Evolutionary conservation across 2,888 invertebrate genomes (phyloP), one percentile per base, ranked within the genome.

Genomic region (Dorcus hopei): DNA sequence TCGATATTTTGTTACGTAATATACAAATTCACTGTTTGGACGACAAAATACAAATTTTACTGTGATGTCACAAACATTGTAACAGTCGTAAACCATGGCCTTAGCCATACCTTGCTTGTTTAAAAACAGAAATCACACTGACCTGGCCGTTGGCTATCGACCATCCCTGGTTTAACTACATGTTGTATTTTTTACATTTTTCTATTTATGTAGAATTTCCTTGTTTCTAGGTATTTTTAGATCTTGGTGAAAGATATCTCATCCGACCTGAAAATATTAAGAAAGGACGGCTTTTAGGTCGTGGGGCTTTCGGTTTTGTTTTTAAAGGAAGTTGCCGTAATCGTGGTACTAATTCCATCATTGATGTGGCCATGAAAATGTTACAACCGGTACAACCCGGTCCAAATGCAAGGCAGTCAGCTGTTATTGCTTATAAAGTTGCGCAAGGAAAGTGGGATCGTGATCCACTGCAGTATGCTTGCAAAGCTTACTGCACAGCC

Each of bases 231-330:
- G 83, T 95, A 42, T 93, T 98, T 67, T 83, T 93, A 63, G 98
- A 98, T 79, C 83, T 97, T 54, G 91, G 91, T 9, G 88, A 90
- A 49, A 83, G 87, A 40, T 86, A 90, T 66, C 83, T 95, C 8
- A 90, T 97, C 9, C 87, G 89, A 65, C 87, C 91, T 61, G 92
- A 93, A 60, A 88, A 90, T 68, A 86, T 99, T 3, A 85, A 88
- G 47, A 83, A 91, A 58, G 89, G 88, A 0, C 83, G 86, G 0
- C 79, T 93, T 52, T 82, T 95, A 39, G 98, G 98, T 0, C 87
- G 97, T n/a, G 99, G 99, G 2, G 97, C 97, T 0, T 99, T 98
- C 81, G 98, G 98, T 2, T 96, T 97, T 69, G 99, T 99, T 7
- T 95, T 95, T 75, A 86, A 89, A 70, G 95, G 91, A 1, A 82